Percentiles rank a stretch among this genome's conserved stretches.
Conservation (phyloP, 2,113 vertebrate species). For the Calidris pugnax region DNA sequence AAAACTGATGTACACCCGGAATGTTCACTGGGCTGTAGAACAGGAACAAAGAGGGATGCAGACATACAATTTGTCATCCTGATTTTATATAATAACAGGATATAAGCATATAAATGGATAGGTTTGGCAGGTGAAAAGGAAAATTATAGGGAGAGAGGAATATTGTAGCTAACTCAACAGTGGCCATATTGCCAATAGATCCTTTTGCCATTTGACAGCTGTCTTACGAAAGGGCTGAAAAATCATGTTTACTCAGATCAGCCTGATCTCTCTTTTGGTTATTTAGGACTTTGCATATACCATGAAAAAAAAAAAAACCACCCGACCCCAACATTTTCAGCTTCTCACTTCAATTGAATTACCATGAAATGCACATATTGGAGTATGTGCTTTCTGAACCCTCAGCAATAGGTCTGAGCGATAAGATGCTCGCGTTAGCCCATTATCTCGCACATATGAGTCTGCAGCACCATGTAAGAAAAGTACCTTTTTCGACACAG, state of each 20-base stretch:
- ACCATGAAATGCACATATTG: background rate
- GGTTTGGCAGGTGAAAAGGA: constrained; percentile 70
- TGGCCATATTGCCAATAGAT: constrained; percentile 59
- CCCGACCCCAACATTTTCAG: background rate
- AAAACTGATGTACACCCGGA: constrained; percentile 69
- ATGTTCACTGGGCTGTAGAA: constrained; percentile 56
- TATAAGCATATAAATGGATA: constrained; percentile 70
- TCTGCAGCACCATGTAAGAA: background rate
- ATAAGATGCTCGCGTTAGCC: background rate
- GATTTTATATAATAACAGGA: constrained; percentile 67
- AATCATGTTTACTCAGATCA: constrained; percentile 31
- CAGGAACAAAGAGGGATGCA: constrained; percentile 67
- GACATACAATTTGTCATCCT: constrained; percentile 65
- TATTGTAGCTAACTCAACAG: constrained; percentile 54
- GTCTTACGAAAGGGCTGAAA: constrained; percentile 37
- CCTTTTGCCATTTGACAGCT: constrained; percentile 62
- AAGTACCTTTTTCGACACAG: background rate
- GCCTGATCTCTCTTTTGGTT: background rate
- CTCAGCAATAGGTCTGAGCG: background rate
- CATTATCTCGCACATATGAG: fast-evolving
- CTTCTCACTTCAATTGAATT: background rate
- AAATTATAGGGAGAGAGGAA: constrained; percentile 62
- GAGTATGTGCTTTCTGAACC: background rate
- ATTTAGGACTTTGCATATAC: constrained; percentile 15
- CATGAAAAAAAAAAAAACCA: background rate